phyloP scores from a whole-genome alignment of 1,140 invertebrate species.

The Drosophila setifemur region DNA sequence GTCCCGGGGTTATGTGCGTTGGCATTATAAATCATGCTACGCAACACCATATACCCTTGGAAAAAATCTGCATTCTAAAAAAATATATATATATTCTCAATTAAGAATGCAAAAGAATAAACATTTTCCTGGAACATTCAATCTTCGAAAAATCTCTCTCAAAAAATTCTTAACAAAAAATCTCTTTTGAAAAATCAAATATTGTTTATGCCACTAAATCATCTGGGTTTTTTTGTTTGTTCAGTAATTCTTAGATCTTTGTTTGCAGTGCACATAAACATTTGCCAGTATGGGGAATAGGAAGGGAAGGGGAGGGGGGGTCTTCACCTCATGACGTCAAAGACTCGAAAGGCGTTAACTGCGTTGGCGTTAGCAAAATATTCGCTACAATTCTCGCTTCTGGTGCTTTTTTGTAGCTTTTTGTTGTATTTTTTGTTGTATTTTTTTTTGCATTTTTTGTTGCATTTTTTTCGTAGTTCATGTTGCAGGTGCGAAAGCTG shows the following conservation, averaged over 20 bases:
- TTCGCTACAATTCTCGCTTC: constrained; percentile 1
- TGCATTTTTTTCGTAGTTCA: constrained; percentile 3
- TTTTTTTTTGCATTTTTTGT: no score
- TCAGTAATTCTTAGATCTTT: no score
- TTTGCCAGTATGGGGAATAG: no score
- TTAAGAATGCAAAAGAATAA: not conserved
- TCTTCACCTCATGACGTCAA: constrained; percentile 49
- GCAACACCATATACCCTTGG: not conserved
- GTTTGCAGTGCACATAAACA: no score
- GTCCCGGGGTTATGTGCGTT: constrained; percentile 10
- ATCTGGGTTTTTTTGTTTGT: no score
- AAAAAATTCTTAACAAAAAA: not conserved
- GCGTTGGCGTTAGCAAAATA: constrained; percentile 28
- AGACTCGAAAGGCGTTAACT: constrained; percentile 45
- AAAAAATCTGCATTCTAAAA: no score
- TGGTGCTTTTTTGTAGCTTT: no score
- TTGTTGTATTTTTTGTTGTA: not conserved
- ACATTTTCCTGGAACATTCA: no score
- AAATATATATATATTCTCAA: not conserved
- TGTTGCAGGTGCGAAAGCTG: constrained; percentile 25
- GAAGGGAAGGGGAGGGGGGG: not conserved
- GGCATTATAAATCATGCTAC: constrained; percentile 54
- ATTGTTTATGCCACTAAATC: no score
- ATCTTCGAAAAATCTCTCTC: no score
- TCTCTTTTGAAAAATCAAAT: not conserved